Evolutionary conservation across 2,797 vertebrate species (phyloP), one percentile per base, ranked within the genome.

Genomic region (Perodicticus potto): DNA sequence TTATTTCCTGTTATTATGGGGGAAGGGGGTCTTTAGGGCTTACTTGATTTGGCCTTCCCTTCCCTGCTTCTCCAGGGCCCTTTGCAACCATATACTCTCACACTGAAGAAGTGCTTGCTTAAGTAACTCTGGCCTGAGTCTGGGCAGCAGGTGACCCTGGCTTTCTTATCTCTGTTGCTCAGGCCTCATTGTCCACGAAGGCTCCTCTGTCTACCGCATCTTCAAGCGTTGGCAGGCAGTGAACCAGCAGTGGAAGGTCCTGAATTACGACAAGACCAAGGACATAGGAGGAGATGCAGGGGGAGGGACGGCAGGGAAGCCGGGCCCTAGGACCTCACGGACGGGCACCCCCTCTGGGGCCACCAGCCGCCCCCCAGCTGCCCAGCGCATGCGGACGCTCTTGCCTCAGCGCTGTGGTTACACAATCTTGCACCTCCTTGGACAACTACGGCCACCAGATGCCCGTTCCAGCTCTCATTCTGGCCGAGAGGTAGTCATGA

Each of bases 141-240:
- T 76, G 73, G 69, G 57, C 76, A 93, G 77, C 19, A 57, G 40
- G 19, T 98, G 86, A 97, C 80, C 73, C 73, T 65, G 53, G 32
- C 72, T 93, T 74, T 95, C 73, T 94, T 84, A 34, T 86, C 17
- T 70, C 67, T 84, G 77, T 94, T 93, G n/a, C 57, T 55, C 98
- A 99, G 99, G 99, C 93, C 99, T 99, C 96, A 99, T 99, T 96
- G 99, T 99, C 97, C 99, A 99, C 0, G 99, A 99, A 98, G 99
- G 99, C 86, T 99, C 99, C 3, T 99, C 99, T 0, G 99, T 99
- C 92, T 99, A 99, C 97, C 99, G 99, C 73, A 99, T 99, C 98
- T 99, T 99, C 97, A 99, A 99, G 97, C 99, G 99, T 94, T 99
- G 99, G 99, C 99, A 99, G 98, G 99, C 99, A 63, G 99, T 99